phyloP scores from a whole-genome alignment of 2,888 invertebrate genomes.

The Apantesis nais region DNA sequence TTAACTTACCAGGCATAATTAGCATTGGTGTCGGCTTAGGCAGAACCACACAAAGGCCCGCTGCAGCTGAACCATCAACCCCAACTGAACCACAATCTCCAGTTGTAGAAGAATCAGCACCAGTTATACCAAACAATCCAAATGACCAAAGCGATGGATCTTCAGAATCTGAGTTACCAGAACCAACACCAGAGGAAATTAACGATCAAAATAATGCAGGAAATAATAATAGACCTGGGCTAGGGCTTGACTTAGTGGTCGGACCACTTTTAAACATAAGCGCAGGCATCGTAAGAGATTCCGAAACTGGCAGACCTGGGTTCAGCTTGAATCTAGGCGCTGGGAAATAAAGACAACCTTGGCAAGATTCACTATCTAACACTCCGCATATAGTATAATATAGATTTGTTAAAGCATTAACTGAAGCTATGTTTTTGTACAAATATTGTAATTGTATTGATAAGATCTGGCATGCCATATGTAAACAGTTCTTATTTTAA shows the following conservation, averaged over 20 bases:
- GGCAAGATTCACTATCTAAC: neutral
- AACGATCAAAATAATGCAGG: neutral
- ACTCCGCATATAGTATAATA: neutral
- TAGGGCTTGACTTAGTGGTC: too few relatives aligned
- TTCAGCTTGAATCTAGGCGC: too few relatives aligned
- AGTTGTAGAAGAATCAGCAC: neutral
- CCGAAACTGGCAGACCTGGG: neutral
- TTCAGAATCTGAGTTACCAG: too few relatives aligned
- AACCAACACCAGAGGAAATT: too few relatives aligned
- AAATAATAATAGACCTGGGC: neutral
- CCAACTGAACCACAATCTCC: neutral
- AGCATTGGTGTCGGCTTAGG: neutral
- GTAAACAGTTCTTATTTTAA: neutral
- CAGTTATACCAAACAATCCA: neutral
- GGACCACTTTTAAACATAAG: too few relatives aligned
- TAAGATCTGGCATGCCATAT: neutral
- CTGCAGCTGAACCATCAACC: too few relatives aligned
- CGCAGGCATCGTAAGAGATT: neutral
- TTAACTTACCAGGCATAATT: neutral
- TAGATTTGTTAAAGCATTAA: neutral
- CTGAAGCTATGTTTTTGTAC: neutral
- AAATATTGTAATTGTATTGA: neutral
- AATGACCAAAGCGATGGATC: neutral
- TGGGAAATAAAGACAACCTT: neutral
- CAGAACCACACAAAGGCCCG: neutral